These are phyloP conservation scores for Masnerella sp. DNA, from an alignment of 2,888 invertebrate genomes.

Conservation along the genomic window DNA sequence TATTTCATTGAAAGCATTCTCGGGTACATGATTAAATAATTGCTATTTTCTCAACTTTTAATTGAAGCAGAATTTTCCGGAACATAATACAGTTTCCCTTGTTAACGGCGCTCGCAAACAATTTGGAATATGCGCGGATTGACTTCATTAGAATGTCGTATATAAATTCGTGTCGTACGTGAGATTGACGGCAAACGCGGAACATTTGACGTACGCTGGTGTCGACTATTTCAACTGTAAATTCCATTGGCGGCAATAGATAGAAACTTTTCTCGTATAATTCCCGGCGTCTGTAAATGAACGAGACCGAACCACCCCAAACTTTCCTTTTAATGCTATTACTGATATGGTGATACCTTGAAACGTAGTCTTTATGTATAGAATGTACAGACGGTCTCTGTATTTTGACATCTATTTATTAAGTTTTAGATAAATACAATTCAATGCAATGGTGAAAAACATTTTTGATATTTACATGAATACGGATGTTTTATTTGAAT, in stretches of 20 bases:
- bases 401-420: slow-evolving; percentile 4
- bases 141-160: slow-evolving; percentile 44
- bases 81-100: not conserved
- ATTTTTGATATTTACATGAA: too few species aligned
- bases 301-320: slow-evolving; percentile 28
- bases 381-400: not conserved
- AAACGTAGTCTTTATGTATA: slow-evolving; percentile 20
- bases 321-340: slow-evolving; percentile 56
- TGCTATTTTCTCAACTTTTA: too few species aligned
- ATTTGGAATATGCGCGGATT: slow-evolving; percentile 29
- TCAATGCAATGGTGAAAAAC: too few species aligned
- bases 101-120: slow-evolving; percentile 9
- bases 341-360: slow-evolving; percentile 22
- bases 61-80: not conserved
- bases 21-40: too few species aligned
- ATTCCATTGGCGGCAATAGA: slow-evolving; percentile 43
- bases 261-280: slow-evolving; percentile 63
- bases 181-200: slow-evolving; percentile 45
- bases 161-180: slow-evolving; percentile 36
- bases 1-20: too few species aligned
- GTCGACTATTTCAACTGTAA: slow-evolving; percentile 31
- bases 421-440: not conserved
- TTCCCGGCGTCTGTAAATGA: slow-evolving; percentile 34
- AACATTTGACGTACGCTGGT: slow-evolving; percentile 46
- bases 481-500: too few species aligned